These are phyloP conservation scores for Chloroclysta siterata DNA, from an alignment of 2,888 invertebrate species.

Conservation along the genomic window DNA sequence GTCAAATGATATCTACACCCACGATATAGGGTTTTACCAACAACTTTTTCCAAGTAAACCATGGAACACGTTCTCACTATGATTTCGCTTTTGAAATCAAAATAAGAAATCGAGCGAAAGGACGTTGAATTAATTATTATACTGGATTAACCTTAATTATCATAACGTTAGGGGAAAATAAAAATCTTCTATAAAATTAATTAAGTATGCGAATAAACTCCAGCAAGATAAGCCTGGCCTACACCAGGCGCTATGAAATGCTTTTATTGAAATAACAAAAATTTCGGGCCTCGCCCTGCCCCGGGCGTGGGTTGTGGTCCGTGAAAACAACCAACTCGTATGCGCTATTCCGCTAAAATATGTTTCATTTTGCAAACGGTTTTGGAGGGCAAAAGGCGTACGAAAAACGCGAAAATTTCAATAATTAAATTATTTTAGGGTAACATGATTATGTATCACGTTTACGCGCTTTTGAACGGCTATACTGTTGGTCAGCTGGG, in stretches of 20 bases:
- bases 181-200: conserved; percentile 38
- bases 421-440: conserved; percentile 33
- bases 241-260: conserved; percentile 50
- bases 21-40: too few relatives aligned
- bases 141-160: too few relatives aligned
- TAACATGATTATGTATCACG: conserved; percentile 27
- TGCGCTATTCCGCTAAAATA: conserved; percentile 23
- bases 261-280: conserved; percentile 63
- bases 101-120: too few relatives aligned
- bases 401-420: conserved; percentile 29
- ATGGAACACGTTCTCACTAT: too few relatives aligned
- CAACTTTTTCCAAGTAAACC: too few relatives aligned
- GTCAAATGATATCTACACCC: too few relatives aligned
- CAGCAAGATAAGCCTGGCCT: conserved; percentile 39
- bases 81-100: too few relatives aligned
- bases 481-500: conserved; percentile 13
- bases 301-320: conserved; percentile 27
- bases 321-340: conserved; percentile 17
- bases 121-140: too few relatives aligned
- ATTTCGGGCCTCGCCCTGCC: conserved; percentile 45
- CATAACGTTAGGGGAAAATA: conserved; percentile 20
- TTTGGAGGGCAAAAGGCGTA: conserved; percentile 18
- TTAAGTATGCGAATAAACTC: conserved; percentile 44
- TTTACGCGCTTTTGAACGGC: conserved; percentile 17
- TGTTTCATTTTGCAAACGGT: conserved; percentile 29